Evolutionary conservation across 1,140 invertebrate species (phyloP).

Genomic region (Chelonus insularis): DNA sequence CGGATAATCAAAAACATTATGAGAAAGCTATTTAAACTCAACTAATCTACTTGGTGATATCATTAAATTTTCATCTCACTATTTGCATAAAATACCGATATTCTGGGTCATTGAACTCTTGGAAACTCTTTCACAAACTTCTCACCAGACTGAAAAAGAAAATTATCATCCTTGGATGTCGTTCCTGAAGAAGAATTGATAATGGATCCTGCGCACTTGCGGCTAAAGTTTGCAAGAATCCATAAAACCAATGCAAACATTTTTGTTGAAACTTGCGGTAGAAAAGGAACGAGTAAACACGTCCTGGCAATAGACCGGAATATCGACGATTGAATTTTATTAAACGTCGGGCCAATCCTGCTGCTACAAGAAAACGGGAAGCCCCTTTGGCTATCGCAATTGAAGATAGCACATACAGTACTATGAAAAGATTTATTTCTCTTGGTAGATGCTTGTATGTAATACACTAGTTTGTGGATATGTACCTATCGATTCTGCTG

Average conservation of each 20-base stretch:
- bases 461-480: background rate
- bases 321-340: slow-evolving; percentile 19
- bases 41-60: background rate
- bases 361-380: slow-evolving; percentile 13
- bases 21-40: slow-evolving; percentile 10
- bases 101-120: no score
- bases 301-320: slow-evolving; percentile 7
- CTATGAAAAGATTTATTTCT: slow-evolving; percentile 10
- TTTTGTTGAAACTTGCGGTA: background rate
- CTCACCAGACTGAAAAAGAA: no score
- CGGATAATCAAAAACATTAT: background rate
- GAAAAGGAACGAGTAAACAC: background rate
- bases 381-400: slow-evolving; percentile 13
- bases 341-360: slow-evolving; percentile 1
- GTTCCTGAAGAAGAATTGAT: no score
- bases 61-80: no score
- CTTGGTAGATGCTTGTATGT: background rate
- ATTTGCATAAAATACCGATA: no score
- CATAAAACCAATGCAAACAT: no score
- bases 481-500: slow-evolving; percentile 19
- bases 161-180: no score
- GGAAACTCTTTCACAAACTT: no score
- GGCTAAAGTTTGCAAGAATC: no score
- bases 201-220: no score
- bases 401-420: background rate